These are phyloP conservation scores for Tridacna crocea DNA, from an alignment of 2,888 invertebrate species.

Conservation along the genomic window DNA sequence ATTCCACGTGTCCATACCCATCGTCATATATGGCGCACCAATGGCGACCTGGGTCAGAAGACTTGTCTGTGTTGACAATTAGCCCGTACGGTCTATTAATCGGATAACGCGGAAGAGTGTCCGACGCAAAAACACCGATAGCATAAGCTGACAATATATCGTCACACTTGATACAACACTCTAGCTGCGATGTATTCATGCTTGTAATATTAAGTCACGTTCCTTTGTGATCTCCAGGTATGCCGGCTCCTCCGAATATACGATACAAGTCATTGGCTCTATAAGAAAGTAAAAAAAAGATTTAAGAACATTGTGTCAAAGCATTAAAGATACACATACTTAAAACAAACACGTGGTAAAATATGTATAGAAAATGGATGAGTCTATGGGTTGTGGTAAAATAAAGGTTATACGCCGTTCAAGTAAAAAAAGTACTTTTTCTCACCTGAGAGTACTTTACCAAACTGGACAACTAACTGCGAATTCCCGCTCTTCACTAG, in stretches of 20 bases:
- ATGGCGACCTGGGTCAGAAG: constrained; percentile 34
- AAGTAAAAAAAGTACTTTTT: too few species aligned
- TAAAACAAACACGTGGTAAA: too few species aligned
- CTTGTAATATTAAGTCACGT: constrained; percentile 28
- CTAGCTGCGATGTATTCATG: constrained; percentile 45
- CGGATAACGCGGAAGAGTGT: constrained; percentile 18
- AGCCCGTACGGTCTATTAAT: constrained; percentile 23
- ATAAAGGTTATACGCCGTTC: too few species aligned
- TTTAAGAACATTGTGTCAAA: too few species aligned
- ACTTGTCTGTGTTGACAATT: constrained; percentile 44
- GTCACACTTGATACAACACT: constrained; percentile 41
- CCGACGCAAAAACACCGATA: constrained; percentile 37
- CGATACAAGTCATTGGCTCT: constrained; percentile 45
- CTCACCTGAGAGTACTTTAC: constrained; percentile 30
- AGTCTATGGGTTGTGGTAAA: too few species aligned
- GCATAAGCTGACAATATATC: constrained; percentile 4
- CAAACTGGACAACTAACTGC: constrained; percentile 23
- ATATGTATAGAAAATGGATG: too few species aligned
- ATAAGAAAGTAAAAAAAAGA: constrained; percentile 22
- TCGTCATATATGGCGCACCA: constrained; percentile 37
- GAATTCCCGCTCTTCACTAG: constrained; percentile 21
- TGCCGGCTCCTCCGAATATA: constrained; percentile 23
- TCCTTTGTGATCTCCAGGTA: constrained; percentile 35
- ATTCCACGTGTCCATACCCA: constrained; percentile 20
- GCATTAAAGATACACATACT: too few species aligned